phyloP scores from a whole-genome alignment of 2,113 vertebrate species.

The Pluvialis apricaria region DNA sequence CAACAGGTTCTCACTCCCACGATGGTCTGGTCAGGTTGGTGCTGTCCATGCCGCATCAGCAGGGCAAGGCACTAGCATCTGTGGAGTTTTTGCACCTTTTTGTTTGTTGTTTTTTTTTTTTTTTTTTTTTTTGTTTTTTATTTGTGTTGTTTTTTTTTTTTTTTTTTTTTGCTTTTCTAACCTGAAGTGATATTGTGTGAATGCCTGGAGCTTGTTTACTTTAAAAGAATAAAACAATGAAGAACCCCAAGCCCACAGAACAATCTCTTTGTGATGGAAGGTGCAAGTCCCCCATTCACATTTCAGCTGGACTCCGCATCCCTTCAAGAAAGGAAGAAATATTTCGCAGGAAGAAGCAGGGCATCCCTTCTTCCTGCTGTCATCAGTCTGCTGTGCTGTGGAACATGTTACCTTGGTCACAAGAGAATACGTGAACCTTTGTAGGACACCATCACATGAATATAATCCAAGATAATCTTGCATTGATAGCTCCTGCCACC shows the following conservation, averaged over 20 bases:
- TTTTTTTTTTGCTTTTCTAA: neutral
- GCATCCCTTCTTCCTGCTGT: neutral
- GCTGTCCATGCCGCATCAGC: constrained; percentile 63
- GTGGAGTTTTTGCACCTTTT: constrained; percentile 62
- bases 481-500: constrained; percentile 63
- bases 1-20: neutral
- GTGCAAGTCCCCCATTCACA: constrained; percentile 42
- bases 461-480: constrained; percentile 63
- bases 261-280: constrained; percentile 51
- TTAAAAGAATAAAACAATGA: neutral
- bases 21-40: constrained; percentile 44
- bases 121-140: neutral
- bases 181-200: constrained; percentile 42
- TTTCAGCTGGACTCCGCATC: constrained; percentile 38
- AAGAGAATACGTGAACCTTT: constrained; percentile 45
- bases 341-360: constrained; percentile 9
- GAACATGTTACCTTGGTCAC: constrained; percentile 58
- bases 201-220: neutral
- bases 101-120: neutral
- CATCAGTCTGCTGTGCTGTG: constrained; percentile 37
- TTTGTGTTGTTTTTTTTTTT: neutral
- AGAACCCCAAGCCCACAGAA: constrained; percentile 28
- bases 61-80: constrained; percentile 64
- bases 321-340: constrained; percentile 52
- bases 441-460: constrained; percentile 28